Conservation (phyloP, 2,888 invertebrate genomes). For the Hydropsyche betteni region DNA sequence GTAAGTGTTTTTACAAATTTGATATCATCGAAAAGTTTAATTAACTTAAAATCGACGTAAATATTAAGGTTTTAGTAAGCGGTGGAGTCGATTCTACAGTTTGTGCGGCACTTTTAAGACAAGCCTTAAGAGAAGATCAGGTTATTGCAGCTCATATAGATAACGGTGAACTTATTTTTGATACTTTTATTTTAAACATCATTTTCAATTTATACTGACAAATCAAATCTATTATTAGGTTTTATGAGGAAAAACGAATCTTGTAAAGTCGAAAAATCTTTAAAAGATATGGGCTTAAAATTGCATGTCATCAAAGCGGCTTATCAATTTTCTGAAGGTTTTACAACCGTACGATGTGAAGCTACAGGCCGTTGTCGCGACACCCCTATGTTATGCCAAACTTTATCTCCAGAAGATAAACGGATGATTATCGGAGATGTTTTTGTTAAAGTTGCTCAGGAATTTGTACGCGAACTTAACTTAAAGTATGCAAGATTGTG, state of each 20-base stretch:
- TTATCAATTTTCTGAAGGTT: conserved; percentile 80
- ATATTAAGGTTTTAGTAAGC: conserved; percentile 83
- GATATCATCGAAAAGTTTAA: conserved; percentile 25
- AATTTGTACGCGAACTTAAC: conserved; percentile 86
- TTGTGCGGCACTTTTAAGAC: conserved; percentile 93
- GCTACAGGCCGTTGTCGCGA: conserved; percentile 60
- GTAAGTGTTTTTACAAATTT: conserved; percentile 66
- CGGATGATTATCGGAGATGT: conserved; percentile 99
- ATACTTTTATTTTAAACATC: conserved; percentile 10
- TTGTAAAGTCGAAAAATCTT: conserved; percentile 83
- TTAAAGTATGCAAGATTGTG: conserved; percentile 66
- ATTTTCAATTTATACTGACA: neutral
- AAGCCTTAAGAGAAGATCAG: conserved; percentile 88
- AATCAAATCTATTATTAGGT: conserved; percentile 55
- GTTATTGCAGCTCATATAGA: conserved; percentile 97
- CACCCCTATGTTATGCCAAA: conserved; percentile 87
- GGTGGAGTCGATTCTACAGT: conserved; percentile 99
- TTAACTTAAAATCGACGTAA: conserved; percentile 40
- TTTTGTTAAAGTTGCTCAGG: conserved; percentile 93
- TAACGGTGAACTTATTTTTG: conserved; percentile 74
- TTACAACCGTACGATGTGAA: conserved; percentile 78
- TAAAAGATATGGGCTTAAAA: conserved; percentile 83
- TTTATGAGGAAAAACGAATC: conserved; percentile 98
- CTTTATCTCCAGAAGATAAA: conserved; percentile 95
- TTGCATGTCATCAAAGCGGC: conserved; percentile 79